phyloP scores from a whole-genome alignment of 2,113 vertebrate genomes.

The Alethe castanea region DNA sequence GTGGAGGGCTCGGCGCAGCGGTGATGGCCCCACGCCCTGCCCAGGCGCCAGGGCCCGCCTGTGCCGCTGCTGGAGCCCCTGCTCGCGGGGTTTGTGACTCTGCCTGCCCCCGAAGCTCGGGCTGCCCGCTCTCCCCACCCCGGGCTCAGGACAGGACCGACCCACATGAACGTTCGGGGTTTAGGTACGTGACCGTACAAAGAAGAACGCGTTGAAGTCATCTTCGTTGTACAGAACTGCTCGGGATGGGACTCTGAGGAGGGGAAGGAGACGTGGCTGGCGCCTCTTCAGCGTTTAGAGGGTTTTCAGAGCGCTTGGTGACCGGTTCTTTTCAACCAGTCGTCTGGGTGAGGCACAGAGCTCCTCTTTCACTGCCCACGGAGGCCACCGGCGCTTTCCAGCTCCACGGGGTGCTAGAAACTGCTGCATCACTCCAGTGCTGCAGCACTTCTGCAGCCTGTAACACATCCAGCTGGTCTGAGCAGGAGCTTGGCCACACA shows the following conservation, averaged over 20 bases:
- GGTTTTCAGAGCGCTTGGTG: neutral
- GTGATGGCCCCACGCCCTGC: constrained; percentile 71
- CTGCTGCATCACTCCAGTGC: neutral
- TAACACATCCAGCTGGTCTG: neutral
- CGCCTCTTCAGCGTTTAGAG: neutral
- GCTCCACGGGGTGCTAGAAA: neutral
- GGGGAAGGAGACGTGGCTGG: neutral
- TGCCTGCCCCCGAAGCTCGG: neutral
- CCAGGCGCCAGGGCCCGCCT: neutral
- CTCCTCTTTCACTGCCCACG: neutral
- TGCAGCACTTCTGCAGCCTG: neutral
- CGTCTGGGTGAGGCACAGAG: neutral
- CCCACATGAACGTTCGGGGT: neutral
- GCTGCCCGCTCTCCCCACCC: neutral
- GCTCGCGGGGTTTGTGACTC: neutral
- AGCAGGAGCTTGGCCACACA: neutral
- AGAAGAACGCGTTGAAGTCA: constrained; percentile 24
- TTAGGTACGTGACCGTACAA: constrained; percentile 50
- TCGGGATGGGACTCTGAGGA: neutral
- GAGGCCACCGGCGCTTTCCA: neutral
- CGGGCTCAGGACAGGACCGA: neutral
- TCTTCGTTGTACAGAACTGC: constrained; percentile 61
- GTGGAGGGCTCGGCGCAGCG: constrained; percentile 82
- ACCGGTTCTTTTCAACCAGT: neutral
- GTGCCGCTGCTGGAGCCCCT: neutral